phyloP scores from a whole-genome alignment of 2,888 invertebrate species.

The Dynastes tityus region DNA sequence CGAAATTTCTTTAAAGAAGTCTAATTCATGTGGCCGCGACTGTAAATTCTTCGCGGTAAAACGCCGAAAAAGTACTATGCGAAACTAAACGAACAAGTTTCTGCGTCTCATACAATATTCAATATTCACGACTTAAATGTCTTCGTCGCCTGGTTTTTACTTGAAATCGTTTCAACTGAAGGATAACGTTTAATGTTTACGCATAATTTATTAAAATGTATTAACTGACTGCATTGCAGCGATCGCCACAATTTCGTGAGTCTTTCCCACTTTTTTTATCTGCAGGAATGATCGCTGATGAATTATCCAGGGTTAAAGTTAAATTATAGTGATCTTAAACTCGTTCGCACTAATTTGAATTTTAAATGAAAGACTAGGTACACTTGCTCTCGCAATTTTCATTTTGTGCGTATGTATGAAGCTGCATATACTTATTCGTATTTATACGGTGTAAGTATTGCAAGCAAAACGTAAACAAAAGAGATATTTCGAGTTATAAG shows the following conservation, averaged over 20 bases:
- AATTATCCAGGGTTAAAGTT: conserved; percentile 25
- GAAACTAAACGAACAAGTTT: conserved; percentile 28
- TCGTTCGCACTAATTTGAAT: conserved; percentile 31
- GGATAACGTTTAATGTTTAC: conserved; percentile 36
- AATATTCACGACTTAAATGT: conserved; percentile 41
- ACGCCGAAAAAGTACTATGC: conserved; percentile 32
- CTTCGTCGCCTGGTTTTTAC: conserved; percentile 36
- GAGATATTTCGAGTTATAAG: too few species aligned
- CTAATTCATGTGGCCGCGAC: too few species aligned
- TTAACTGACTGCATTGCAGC: background rate
- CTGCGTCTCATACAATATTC: conserved; percentile 35
- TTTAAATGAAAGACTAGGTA: conserved; percentile 25
- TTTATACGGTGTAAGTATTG: background rate
- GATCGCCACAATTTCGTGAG: background rate
- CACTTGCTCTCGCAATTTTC: conserved; percentile 2
- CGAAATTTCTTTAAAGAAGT: too few species aligned
- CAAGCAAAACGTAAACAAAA: too few species aligned
- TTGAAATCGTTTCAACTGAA: background rate
- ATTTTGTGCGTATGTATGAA: background rate
- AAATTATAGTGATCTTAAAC: conserved; percentile 40
- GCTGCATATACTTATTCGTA: background rate
- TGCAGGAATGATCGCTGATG: background rate
- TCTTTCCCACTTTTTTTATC: background rate
- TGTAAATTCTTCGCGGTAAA: too few species aligned
- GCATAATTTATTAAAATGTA: conserved; percentile 34